Conservation (phyloP, 1,140 invertebrate species). For the Camponotus floridanus region DNA sequence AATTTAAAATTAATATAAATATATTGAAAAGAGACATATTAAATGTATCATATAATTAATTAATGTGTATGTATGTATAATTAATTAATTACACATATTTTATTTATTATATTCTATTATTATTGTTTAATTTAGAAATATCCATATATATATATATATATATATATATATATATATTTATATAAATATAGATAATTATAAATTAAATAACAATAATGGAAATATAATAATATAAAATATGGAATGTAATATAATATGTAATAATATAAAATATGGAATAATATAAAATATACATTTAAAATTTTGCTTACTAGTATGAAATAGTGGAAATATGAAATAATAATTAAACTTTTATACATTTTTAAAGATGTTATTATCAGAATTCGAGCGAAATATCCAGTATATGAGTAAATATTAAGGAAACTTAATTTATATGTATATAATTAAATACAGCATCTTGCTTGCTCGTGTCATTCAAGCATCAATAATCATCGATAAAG, state of each 20-base stretch:
- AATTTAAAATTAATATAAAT: slow-evolving; percentile 1
- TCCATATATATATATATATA: too few relatives aligned
- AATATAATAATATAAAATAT: too few relatives aligned
- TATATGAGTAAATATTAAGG: neutral
- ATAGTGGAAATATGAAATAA: too few relatives aligned
- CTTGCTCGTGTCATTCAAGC: neutral
- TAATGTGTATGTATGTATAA: neutral
- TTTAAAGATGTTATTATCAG: too few relatives aligned
- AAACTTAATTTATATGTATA: neutral
- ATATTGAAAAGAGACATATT: slow-evolving; percentile 3
- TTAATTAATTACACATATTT: neutral
- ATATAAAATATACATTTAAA: too few relatives aligned
- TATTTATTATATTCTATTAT: neutral
- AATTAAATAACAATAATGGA: too few relatives aligned
- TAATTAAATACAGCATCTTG: neutral
- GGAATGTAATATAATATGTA: too few relatives aligned
- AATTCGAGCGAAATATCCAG: neutral
- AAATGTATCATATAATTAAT: neutral
- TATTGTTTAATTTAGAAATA: neutral
- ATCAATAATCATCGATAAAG: slow-evolving; percentile 8
- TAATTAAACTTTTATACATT: too few relatives aligned
- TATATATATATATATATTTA: too few relatives aligned
- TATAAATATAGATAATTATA: too few relatives aligned
- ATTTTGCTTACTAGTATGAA: too few relatives aligned
- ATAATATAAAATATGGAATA: too few relatives aligned